These are phyloP conservation scores for Ceratosolen fusciceps DNA, from an alignment of 1,140 invertebrate genomes.

Conservation along the genomic window DNA sequence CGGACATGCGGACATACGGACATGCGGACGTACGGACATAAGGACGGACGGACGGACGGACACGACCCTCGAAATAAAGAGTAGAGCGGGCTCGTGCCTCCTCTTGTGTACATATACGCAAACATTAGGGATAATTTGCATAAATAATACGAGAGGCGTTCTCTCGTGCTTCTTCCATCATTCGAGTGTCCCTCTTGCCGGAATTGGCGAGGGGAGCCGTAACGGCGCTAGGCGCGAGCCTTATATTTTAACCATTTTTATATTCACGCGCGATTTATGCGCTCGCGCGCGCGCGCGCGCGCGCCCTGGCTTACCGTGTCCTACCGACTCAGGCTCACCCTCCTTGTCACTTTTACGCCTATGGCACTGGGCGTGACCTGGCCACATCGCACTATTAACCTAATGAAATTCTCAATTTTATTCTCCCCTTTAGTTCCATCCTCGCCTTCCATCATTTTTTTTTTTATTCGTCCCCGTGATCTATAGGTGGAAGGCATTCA, in stretches of 20 bases:
- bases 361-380: no score
- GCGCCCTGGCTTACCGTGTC: not conserved
- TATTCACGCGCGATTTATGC: not conserved
- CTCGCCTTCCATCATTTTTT: no score
- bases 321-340: not conserved
- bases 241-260: conserved; percentile 1
- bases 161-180: not conserved
- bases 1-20: no score
- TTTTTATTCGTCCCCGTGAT: no score
- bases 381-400: no score
- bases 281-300: not conserved
- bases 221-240: not conserved
- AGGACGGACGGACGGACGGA: not conserved
- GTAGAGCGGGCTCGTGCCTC: conserved; percentile 15
- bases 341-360: not conserved
- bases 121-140: conserved; percentile 38
- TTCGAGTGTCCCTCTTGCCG: no score
- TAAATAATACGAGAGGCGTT: conserved; percentile 41
- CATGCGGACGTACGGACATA: no score
- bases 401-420: no score
- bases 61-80: not conserved
- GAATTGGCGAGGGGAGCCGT: not conserved
- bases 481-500: no score
- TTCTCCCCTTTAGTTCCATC: no score
- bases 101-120: conserved; percentile 9